Evolutionary conservation across 2,888 invertebrate genomes (phyloP).

Genomic region (Flabesymbios commensalis): DNA sequence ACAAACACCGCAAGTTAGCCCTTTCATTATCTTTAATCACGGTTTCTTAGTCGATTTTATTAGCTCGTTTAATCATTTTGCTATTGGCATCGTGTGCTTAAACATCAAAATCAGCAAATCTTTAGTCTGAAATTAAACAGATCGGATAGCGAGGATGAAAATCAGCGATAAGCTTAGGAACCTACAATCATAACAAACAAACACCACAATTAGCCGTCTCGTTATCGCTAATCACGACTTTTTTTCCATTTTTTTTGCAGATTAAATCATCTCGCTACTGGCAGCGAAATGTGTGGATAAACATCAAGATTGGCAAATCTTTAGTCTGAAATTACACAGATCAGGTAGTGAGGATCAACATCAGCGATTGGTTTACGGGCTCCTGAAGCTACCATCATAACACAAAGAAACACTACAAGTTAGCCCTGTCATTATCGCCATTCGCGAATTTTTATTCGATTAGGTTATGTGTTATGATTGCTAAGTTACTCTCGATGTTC

Average conservation of each 20-base stretch:
- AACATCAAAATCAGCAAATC: too few species aligned
- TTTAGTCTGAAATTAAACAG: too few species aligned
- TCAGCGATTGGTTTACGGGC: slow-evolving; percentile 47
- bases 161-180: slow-evolving; percentile 47
- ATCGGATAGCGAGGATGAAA: slow-evolving; percentile 42
- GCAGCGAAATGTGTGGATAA: background rate
- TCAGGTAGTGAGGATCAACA: slow-evolving; percentile 41
- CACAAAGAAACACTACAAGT: background rate
- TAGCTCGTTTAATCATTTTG: too few species aligned
- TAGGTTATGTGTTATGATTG: too few species aligned
- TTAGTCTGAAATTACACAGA: background rate
- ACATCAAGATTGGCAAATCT: background rate
- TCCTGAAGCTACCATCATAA: slow-evolving; percentile 46
- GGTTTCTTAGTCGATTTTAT: too few species aligned
- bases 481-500: too few species aligned
- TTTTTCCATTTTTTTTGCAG: background rate
- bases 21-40: background rate
- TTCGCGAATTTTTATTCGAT: background rate
- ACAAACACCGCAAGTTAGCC: background rate
- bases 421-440: too few species aligned
- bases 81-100: too few species aligned
- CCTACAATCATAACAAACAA: slow-evolving; percentile 33
- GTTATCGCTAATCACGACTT: background rate
- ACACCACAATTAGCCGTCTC: too few species aligned
- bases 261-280: background rate